Percentiles rank a stretch among this genome's conserved stretches.
Conservation (phyloP, 2,797 vertebrate species). For the Pyrocephalus nanus region DNA sequence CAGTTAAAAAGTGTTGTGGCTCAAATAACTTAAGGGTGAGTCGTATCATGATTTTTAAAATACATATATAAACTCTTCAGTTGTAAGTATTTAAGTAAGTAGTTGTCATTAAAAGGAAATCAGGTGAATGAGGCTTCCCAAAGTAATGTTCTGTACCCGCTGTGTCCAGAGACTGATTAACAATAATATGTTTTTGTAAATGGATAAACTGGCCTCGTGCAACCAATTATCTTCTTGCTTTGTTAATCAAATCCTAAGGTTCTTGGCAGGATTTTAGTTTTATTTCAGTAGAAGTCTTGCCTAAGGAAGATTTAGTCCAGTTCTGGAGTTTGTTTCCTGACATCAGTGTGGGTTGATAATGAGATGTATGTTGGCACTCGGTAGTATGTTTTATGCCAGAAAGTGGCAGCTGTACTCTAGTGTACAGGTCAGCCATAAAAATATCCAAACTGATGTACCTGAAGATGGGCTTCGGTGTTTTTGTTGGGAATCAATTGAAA, state of each 20-base stretch:
- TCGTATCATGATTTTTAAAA: not conserved
- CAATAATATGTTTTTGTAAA: not conserved
- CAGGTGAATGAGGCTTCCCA: not conserved
- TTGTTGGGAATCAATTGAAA: not conserved
- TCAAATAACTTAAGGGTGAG: conserved; percentile 83
- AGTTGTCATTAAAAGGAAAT: not conserved
- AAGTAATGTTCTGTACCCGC: not conserved
- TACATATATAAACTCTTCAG: not conserved
- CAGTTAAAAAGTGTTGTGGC: conserved; percentile 80
- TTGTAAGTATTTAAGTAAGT: not conserved
- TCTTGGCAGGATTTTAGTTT: not conserved
- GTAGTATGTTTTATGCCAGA: not conserved
- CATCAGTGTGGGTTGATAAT: not conserved
- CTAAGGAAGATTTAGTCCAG: not conserved
- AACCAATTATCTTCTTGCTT: not conserved
- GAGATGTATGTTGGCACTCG: not conserved
- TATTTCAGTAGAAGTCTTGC: not conserved
- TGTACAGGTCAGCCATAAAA: not conserved
- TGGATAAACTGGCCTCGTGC: not conserved
- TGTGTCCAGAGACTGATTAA: not conserved
- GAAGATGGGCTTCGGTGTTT: not conserved
- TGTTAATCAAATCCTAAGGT: not conserved
- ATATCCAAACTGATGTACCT: not conserved
- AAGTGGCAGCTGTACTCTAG: not conserved
- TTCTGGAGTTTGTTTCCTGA: not conserved